Evolutionary conservation across 2,113 vertebrate species (phyloP).

Genomic region (Sclerurus mexicanus): DNA sequence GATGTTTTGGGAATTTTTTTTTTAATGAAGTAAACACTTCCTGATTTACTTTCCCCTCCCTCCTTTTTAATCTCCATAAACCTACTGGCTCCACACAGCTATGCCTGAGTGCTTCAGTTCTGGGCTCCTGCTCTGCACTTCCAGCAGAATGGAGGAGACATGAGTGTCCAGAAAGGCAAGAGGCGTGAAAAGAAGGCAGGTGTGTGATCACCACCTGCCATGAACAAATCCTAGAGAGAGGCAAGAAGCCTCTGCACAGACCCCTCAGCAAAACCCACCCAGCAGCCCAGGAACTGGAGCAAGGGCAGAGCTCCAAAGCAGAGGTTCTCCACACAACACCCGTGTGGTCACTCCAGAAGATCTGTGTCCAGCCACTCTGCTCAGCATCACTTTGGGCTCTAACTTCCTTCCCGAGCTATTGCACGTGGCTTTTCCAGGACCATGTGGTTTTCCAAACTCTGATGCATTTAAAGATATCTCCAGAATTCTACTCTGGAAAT

Average conservation of each 20-base stretch:
- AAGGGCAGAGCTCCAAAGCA: background rate
- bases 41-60: accelerated
- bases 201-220: background rate
- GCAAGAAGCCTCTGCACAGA: background rate
- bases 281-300: background rate
- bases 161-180: background rate
- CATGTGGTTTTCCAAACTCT: background rate
- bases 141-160: background rate
- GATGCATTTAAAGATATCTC: background rate
- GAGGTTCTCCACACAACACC: background rate
- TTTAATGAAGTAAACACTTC: background rate
- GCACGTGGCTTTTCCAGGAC: background rate
- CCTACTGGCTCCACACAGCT: background rate
- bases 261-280: background rate
- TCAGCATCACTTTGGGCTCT: background rate
- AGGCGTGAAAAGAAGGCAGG: background rate
- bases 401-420: background rate
- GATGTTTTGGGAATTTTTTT: background rate
- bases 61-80: background rate
- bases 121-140: background rate
- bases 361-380: background rate
- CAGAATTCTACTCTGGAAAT: background rate
- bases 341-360: background rate
- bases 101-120: background rate
- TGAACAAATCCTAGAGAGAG: background rate